A percentile compares a stretch with the other conserved stretches of the same genome.
These are phyloP conservation scores for Galerucella calmariensis DNA, from an alignment of 2,888 invertebrate species.

Conservation along the genomic window DNA sequence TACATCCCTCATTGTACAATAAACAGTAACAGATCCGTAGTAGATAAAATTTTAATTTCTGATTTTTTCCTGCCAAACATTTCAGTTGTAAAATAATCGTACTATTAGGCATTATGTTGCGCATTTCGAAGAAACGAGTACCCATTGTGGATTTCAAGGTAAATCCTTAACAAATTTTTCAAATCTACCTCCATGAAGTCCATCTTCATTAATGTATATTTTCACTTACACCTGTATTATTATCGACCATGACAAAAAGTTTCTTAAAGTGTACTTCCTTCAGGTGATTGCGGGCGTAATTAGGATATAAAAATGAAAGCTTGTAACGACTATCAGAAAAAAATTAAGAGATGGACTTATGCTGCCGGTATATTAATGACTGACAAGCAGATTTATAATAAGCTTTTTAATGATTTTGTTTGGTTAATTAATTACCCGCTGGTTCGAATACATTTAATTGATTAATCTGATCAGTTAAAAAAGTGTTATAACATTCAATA, in stretches of 20 bases:
- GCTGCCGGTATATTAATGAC: neutral
- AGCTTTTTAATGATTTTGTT: conserved; percentile 12
- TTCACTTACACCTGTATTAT: conserved; percentile 33
- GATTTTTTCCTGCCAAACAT: too few species aligned
- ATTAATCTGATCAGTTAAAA: neutral
- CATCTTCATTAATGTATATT: conserved; percentile 2
- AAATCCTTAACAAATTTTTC: neutral
- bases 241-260: conserved; percentile 38
- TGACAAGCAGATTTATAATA: neutral
- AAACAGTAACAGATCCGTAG: too few species aligned
- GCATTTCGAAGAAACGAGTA: too few species aligned
- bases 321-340: neutral
- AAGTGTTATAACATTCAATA: too few species aligned
- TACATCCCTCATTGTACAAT: too few species aligned
- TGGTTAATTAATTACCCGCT: neutral
- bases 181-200: neutral
- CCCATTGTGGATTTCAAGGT: neutral
- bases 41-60: too few species aligned
- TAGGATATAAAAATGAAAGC: conserved; percentile 16
- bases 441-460: neutral
- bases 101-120: too few species aligned
- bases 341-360: conserved; percentile 7
- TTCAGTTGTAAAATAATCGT: too few species aligned
- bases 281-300: conserved; percentile 34
- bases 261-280: conserved; percentile 40